Conservation (phyloP, 2,888 invertebrate genomes). For the Cactoblastis cactorum region DNA sequence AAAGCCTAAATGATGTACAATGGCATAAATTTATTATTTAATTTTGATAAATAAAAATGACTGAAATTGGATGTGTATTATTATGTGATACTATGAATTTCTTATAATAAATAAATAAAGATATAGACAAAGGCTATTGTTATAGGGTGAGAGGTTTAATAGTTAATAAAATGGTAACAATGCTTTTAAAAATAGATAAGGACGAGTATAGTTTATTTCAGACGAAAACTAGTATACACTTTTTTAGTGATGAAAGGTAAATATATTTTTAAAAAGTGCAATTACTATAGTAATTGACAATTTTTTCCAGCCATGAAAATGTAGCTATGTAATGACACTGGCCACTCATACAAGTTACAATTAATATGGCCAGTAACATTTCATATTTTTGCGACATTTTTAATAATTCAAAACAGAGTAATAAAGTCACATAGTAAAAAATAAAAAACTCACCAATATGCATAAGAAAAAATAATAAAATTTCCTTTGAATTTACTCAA, state of each 20-base stretch:
- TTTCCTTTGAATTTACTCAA: not conserved
- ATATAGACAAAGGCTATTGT: too few species aligned
- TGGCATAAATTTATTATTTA: too few species aligned
- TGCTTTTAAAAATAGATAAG: too few species aligned
- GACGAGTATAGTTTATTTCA: too few species aligned
- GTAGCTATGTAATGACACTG: conserved; percentile 3
- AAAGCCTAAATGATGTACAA: too few species aligned
- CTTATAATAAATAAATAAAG: too few species aligned
- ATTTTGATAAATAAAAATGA: too few species aligned
- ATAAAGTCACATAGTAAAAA: not conserved
- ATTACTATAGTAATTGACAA: not conserved
- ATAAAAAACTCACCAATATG: conserved; percentile 37
- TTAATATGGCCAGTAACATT: conserved; percentile 11
- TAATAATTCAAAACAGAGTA: not conserved
- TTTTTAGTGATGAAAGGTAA: not conserved
- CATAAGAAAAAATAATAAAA: not conserved
- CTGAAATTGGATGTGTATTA: too few species aligned
- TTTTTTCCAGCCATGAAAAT: conserved; percentile 41
- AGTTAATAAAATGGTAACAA: too few species aligned
- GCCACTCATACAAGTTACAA: conserved; percentile 8
- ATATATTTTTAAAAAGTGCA: not conserved
- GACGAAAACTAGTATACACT: too few species aligned
- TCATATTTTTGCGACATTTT: conserved; percentile 1
- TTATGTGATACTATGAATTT: too few species aligned
- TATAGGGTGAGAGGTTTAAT: too few species aligned